These are phyloP conservation scores for Scrobipalpa atriplicella DNA, from an alignment of 2,888 invertebrate genomes.

Conservation along the genomic window DNA sequence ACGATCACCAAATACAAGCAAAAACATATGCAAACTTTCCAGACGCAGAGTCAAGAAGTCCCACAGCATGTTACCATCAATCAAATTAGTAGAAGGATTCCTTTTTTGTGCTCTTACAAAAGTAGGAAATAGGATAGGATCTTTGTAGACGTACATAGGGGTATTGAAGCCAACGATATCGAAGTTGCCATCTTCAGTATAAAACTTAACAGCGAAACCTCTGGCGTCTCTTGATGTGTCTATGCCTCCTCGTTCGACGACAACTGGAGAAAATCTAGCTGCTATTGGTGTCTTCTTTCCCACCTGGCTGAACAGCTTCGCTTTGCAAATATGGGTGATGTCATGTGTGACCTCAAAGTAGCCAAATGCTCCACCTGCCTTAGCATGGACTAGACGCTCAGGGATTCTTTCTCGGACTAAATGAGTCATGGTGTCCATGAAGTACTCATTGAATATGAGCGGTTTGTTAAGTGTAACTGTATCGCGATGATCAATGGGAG, in stretches of 20 bases:
- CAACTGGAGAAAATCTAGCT: slow-evolving; percentile 90
- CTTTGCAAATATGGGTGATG: slow-evolving; percentile 88
- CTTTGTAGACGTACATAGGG: slow-evolving; percentile 94
- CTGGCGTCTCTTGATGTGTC: slow-evolving; percentile 93
- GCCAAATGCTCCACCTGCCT: slow-evolving; percentile 94
- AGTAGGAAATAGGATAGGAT: slow-evolving; percentile 92
- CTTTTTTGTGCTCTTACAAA: slow-evolving; percentile 96
- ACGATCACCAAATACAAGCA: slow-evolving; percentile 92
- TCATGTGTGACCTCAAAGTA: slow-evolving; percentile 93
- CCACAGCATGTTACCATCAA: slow-evolving; percentile 95
- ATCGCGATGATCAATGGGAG: slow-evolving; percentile 88
- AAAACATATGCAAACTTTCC: slow-evolving; percentile 91
- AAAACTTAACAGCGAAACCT: slow-evolving; percentile 95
- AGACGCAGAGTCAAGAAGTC: slow-evolving; percentile 93
- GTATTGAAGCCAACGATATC: slow-evolving; percentile 95
- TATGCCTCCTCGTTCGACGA: slow-evolving; percentile 92
- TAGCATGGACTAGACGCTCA: slow-evolving; percentile 96
- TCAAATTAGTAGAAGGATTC: slow-evolving; percentile 93
- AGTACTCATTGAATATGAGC: slow-evolving; percentile 90
- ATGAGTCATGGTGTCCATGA: slow-evolving; percentile 88
- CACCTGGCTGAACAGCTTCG: slow-evolving; percentile 86
- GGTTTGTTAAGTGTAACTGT: slow-evolving; percentile 89
- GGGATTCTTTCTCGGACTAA: slow-evolving; percentile 95
- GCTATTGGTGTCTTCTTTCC: slow-evolving; percentile 90
- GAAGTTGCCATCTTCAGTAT: slow-evolving; percentile 94